These are phyloP conservation scores for Aporophyla nigra DNA, from an alignment of 2,888 invertebrate species.

Conservation along the genomic window DNA sequence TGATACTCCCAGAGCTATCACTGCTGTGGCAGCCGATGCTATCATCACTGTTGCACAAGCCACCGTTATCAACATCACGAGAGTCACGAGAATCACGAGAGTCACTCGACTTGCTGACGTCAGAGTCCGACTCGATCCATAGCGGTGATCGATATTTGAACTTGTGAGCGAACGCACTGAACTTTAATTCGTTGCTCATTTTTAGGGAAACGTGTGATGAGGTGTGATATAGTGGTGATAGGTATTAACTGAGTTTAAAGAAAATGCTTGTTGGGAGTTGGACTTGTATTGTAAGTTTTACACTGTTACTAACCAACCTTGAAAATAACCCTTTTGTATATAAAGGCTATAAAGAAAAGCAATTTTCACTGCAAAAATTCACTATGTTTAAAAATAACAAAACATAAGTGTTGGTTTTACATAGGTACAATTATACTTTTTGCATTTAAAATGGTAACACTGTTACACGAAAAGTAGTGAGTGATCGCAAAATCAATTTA, in stretches of 20 bases:
- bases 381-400: background rate
- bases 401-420: background rate
- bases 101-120: conserved; percentile 77
- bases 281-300: background rate
- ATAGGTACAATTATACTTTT: background rate
- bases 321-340: background rate
- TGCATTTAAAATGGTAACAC: background rate
- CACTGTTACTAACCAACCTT: background rate
- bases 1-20: conserved; percentile 85
- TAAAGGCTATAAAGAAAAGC: background rate
- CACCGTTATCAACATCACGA: conserved; percentile 37
- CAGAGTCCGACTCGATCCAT: conserved; percentile 89
- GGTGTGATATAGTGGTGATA: conserved; percentile 11
- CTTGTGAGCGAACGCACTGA: conserved; percentile 85
- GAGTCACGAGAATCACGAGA: conserved; percentile 58
- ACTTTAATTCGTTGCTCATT: conserved; percentile 77
- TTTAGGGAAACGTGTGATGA: conserved; percentile 10
- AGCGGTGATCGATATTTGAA: conserved; percentile 88
- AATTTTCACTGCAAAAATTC: background rate
- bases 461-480: background rate
- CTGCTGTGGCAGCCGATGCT: conserved; percentile 79
- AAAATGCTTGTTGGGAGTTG: background rate
- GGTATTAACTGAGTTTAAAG: background rate
- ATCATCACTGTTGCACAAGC: conserved; percentile 77
- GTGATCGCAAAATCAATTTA: background rate